Base-by-base conservation (phyloP, 2,113 vertebrate genomes). In the Corvus cornix region DNA sequence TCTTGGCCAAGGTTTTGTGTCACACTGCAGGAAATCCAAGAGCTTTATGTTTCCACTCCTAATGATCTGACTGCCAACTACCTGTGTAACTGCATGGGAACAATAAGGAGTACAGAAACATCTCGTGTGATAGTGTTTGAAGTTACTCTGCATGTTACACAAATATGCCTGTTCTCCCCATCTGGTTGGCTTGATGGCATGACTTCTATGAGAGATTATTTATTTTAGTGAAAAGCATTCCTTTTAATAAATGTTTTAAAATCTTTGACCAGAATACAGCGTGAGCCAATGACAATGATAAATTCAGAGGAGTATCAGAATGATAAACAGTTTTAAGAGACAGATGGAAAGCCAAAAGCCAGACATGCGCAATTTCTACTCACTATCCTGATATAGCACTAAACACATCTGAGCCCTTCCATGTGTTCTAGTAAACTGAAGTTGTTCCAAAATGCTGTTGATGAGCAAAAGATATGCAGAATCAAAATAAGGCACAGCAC, bases 371-470 rank as follows among this genome's bases (percentile, higher is more conserved):
- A 89, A 84, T 92, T 89, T 85, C 70, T 79, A 44, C 55, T 94
- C 46, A 30, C 62, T 73, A 73, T 33, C 62, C 64, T 79, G 49
- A 82, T 78, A 56, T 9, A 86, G 80, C 64, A 67, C 76, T 93
- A 92, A 94, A 94, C 59, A 92, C 35, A 92, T 87, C 82, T 95
- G 93, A 96, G 74, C 51, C 35, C 17, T 69, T 94, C 68, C 95
- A 93, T 73, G 86, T 60, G 90, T 93, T 96, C 87, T 44, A 59
- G 64, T 53, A 93, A 92, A 93, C 48, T 60, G 67, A 75, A 81
- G 41, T 43, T 87, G 48, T 51, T 96, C 87, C 60, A 94, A 95
- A 94, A 95, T 62, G 76, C n/a, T 20, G 13, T 70, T 60, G 49
- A 22, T 90, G 82, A 83, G 75, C 18, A 85, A 90, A 96, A 93